phyloP scores from a whole-genome alignment of 2,797 vertebrate species.

The Anolis apletophallus region DNA sequence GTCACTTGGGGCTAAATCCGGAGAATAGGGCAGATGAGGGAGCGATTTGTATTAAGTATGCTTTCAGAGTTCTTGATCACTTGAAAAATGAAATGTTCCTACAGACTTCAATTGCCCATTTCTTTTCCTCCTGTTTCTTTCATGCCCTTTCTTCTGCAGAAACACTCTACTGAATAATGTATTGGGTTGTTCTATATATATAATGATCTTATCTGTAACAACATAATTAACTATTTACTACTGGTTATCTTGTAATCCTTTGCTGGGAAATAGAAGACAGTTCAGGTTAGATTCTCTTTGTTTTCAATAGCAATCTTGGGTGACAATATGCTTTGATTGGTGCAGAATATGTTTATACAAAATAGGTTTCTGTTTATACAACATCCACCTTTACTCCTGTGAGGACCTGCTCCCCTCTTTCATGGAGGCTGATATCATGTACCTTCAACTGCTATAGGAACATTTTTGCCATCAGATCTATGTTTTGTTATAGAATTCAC shows the following conservation, averaged over 20 bases:
- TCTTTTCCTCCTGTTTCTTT: not conserved
- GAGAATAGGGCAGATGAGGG: no score
- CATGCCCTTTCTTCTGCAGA: not conserved
- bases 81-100: not conserved
- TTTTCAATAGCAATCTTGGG: not conserved
- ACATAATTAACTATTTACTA: conserved; percentile 26
- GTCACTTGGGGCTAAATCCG: no score
- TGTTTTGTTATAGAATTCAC: no score
- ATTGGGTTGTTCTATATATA: conserved; percentile 11
- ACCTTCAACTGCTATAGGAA: not conserved
- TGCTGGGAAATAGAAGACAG: not conserved
- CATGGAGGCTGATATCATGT: not conserved
- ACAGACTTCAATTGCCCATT: not conserved
- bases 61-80: not conserved
- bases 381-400: not conserved
- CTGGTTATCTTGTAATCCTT: not conserved
- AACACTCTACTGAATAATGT: conserved; percentile 43
- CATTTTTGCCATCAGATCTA: no score
- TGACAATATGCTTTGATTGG: not conserved
- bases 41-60: no score
- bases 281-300: fast-evolving
- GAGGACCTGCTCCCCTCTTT: not conserved
- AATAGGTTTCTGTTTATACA: not conserved
- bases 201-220: not conserved
- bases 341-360: not conserved